A percentile compares a stretch with the other conserved stretches of the same genome.
Conservation (phyloP, 2,113 vertebrate genomes). For the Alligator mississippiensis region DNA sequence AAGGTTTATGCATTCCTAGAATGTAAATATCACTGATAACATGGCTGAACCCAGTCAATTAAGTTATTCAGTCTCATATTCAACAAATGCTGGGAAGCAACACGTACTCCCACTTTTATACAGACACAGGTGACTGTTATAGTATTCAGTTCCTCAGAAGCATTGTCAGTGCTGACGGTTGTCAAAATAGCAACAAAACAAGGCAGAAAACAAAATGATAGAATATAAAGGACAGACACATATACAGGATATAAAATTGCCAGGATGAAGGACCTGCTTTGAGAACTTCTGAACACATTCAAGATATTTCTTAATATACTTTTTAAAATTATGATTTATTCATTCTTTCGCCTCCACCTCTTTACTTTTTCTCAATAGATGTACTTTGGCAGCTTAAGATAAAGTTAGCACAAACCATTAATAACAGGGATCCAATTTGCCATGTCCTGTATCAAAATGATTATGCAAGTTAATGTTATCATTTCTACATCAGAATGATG, state of each 20-base stretch:
- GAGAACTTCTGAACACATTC: neutral
- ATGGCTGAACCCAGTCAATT: neutral
- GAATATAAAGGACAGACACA: neutral
- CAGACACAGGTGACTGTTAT: neutral
- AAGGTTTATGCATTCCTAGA: neutral
- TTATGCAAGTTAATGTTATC: neutral
- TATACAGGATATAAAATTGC: neutral
- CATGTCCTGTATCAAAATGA: neutral
- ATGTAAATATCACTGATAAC: neutral
- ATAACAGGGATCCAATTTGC: constrained; percentile 57
- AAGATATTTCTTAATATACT: neutral
- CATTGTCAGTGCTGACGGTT: too few relatives aligned
- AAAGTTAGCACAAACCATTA: neutral
- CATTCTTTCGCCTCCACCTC: neutral
- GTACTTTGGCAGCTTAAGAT: neutral
- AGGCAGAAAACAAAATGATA: neutral
- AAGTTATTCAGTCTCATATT: neutral
- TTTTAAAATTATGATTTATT: neutral
- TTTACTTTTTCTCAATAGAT: neutral
- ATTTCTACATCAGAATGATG: neutral
- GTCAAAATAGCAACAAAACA: neutral
- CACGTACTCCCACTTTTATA: neutral
- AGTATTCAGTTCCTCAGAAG: too few relatives aligned
- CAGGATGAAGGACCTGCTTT: neutral
- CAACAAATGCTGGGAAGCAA: neutral